Base-by-base conservation (phyloP, 2,113 vertebrate species). In the Sitta europaea region DNA sequence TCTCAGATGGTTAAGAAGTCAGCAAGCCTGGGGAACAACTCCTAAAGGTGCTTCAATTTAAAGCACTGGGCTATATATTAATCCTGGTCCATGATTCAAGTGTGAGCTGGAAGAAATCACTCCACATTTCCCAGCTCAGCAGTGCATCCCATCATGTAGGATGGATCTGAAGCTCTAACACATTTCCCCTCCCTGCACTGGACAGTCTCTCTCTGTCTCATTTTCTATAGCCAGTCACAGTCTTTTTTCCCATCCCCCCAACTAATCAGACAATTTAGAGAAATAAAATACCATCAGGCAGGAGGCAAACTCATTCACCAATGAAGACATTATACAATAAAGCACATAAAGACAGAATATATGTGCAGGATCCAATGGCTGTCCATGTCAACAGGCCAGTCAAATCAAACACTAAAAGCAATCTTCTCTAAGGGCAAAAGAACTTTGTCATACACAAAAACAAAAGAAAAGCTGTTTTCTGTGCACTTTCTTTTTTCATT, bases 91-190 rank as follows among this genome's bases (percentile, higher is more conserved):
- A 11, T 6, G 7, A 55, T 33, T 43, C 57, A 72, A 40, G 10
- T 53, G 40, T 55, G 61, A 94, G 57, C 57, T 67, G 40, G 40
- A 75, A 81, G 75, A 59, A 94, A 47, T 18, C 31, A 10, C 12
- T 70, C 1, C 55, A 63, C 35, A 40, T 19, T 68, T 92, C 38
- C 71, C 59, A 93, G n/a, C 14, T 85, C 53, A 68, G n/a, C 68
- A 40, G 72, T 0, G 1, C n/a, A 57, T 8, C 11, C 47, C n/a
- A 8, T 0, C 0, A 35, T 4, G 22, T 2, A 71, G 47, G 70
- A 72, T 18, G 36, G 27, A 42, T 35, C 13, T 50, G 23, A 68
- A 48, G 23, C 21, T 73, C 57, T 53, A 63, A 51, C 14, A 28
- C 7, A 9, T 8, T 74, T 61, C 50, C 36, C 40, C 27, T 18